Percentiles rank a stretch among this genome's conserved stretches.
phyloP scores from a whole-genome alignment of 2,888 invertebrate species.

The Calameuta pallipes region DNA sequence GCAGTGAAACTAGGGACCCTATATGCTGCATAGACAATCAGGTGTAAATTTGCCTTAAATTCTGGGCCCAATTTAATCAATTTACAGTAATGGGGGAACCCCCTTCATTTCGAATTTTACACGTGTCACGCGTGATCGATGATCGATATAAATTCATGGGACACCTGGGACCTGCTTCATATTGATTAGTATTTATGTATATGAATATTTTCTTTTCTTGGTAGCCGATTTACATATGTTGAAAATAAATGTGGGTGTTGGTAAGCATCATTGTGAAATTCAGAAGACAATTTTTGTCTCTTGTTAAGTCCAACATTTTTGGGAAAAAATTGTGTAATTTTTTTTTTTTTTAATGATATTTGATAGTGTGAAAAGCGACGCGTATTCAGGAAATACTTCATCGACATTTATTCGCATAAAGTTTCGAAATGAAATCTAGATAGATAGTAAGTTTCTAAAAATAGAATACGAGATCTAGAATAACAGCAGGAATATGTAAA shows the following conservation, averaged over 20 bases:
- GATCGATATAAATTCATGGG: not conserved
- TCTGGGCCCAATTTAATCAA: slow-evolving; percentile 6
- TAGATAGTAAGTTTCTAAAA: not conserved
- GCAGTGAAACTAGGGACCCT: not conserved
- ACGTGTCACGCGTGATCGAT: slow-evolving; percentile 4
- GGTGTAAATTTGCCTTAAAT: not conserved
- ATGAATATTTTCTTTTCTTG: not conserved
- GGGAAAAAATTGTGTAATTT: not conserved
- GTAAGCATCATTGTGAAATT: not conserved
- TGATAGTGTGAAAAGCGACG: not conserved
- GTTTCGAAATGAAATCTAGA: not conserved
- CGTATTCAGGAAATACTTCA: not conserved
- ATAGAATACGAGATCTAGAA: not conserved
- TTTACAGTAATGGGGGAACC: not conserved
- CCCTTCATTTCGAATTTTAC: not conserved
- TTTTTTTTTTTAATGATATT: not conserved
- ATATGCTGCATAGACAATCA: not conserved
- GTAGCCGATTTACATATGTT: not conserved
- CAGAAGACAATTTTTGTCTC: not conserved
- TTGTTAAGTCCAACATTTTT: not conserved
- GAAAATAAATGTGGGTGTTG: not conserved
- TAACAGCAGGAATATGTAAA: not conserved
- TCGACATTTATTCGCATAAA: not conserved
- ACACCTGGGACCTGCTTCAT: not conserved
- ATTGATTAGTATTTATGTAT: not conserved